phyloP scores from a whole-genome alignment of 2,113 vertebrate species.

The Clarias macrocephalus region DNA sequence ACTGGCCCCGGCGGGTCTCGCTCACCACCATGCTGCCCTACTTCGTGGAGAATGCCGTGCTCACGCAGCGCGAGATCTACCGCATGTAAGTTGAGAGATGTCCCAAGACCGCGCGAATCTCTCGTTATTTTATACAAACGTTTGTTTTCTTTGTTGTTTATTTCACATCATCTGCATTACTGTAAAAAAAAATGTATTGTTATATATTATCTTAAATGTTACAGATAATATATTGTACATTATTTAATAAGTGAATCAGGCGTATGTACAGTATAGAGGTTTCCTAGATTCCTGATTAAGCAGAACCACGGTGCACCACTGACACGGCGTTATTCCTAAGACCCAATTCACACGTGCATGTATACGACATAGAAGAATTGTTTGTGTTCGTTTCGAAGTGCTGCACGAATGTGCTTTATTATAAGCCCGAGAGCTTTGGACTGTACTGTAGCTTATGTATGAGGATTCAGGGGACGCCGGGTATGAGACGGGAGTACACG shows the following conservation, averaged over 20 bases:
- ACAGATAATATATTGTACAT: not conserved
- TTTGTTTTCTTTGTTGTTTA: not conserved
- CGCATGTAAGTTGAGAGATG: constrained; percentile 70
- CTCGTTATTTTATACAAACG: not conserved
- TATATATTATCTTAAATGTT: too few relatives aligned
- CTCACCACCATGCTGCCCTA: constrained; percentile 77
- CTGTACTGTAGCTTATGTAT: not conserved
- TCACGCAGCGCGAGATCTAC: constrained; percentile 74
- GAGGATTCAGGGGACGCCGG: not conserved
- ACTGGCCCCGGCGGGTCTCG: constrained; percentile 63
- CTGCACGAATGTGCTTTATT: too few relatives aligned
- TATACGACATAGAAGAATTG: not conserved
- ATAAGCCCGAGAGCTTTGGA: not conserved
- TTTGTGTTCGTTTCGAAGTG: too few relatives aligned
- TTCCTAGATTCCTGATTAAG: too few relatives aligned
- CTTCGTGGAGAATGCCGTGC: constrained; percentile 74
- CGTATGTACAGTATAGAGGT: too few relatives aligned
- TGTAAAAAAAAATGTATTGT: too few relatives aligned
- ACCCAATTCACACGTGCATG: not conserved
- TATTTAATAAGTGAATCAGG: not conserved
- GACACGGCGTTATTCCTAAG: not conserved
- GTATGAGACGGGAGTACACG: not conserved
- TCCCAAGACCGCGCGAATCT: not conserved
- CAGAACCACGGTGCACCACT: not conserved
- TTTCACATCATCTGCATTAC: not conserved